These are phyloP conservation scores for Scrobipalpa costella DNA, from an alignment of 2,888 invertebrate genomes.

Conservation along the genomic window DNA sequence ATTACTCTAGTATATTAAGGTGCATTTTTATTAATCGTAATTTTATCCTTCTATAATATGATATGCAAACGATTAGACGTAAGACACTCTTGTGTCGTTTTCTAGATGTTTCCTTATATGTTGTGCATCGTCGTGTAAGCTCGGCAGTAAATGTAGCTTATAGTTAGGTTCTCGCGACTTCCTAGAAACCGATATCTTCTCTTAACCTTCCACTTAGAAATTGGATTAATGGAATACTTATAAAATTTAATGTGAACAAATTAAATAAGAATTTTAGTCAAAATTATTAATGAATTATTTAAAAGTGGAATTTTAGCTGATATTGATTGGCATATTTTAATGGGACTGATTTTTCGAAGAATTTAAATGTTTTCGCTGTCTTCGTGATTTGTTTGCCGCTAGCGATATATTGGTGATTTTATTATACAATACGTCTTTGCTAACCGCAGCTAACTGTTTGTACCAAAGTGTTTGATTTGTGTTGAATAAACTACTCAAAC, in stretches of 20 bases:
- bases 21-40: conserved; percentile 77
- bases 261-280: conserved; percentile 53
- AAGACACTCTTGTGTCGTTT: conserved; percentile 68
- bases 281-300: conserved; percentile 44
- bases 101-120: conserved; percentile 75
- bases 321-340: conserved; percentile 38
- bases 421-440: conserved; percentile 60
- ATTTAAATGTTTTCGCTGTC: conserved; percentile 59
- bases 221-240: conserved; percentile 53
- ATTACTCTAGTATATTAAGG: conserved; percentile 70
- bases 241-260: conserved; percentile 64
- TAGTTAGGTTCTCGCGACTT: conserved; percentile 78
- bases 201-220: conserved; percentile 73
- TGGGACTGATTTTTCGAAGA: conserved; percentile 41
- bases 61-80: conserved; percentile 66
- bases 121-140: conserved; percentile 75
- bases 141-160: conserved; percentile 74
- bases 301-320: conserved; percentile 22
- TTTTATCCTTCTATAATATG: conserved; percentile 68
- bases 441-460: conserved; percentile 75
- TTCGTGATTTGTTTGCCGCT: conserved; percentile 65
- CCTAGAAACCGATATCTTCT: conserved; percentile 76
- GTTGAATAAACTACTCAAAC: conserved; percentile 80
- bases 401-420: conserved; percentile 50
- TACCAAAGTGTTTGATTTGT: conserved; percentile 82